These are phyloP conservation scores for Himalopsyche japonica DNA, from an alignment of 2,888 invertebrate species.

Conservation along the genomic window DNA sequence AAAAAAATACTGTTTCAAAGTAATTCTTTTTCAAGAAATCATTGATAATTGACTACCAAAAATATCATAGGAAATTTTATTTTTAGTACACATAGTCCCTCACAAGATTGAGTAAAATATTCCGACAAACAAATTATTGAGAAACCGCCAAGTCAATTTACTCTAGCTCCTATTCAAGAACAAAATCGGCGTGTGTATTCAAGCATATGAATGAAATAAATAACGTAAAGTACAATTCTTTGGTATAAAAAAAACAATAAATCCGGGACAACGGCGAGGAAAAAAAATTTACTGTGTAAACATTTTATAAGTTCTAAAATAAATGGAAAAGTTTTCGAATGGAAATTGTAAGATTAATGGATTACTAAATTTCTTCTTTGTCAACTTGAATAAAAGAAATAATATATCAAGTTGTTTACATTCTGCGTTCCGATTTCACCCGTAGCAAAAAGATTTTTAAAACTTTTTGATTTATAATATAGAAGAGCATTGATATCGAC, in stretches of 20 bases:
- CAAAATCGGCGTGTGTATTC: neutral
- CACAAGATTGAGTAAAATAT: neutral
- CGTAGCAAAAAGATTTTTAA: no score
- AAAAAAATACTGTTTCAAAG: no score
- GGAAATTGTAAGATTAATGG: no score
- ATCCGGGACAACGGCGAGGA: neutral
- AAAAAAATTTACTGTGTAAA: neutral
- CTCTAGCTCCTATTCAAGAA: neutral
- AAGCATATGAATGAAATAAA: neutral
- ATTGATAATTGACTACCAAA: no score
- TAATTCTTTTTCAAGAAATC: no score
- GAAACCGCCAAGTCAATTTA: neutral
- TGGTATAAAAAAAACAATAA: neutral
- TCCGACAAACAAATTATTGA: neutral
- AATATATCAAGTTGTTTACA: no score
- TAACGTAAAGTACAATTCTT: neutral
- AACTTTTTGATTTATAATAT: no score
- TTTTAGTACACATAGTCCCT: neutral
- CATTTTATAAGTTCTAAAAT: neutral
- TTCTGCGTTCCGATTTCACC: no score
- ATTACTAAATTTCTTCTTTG: no score
- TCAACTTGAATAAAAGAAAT: no score
- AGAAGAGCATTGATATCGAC: no score
- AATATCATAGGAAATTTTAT: neutral
- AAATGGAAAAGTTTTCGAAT: neutral